These are phyloP conservation scores for Garra rufa DNA, from an alignment of 2,113 vertebrate genomes.

Conservation along the genomic window DNA sequence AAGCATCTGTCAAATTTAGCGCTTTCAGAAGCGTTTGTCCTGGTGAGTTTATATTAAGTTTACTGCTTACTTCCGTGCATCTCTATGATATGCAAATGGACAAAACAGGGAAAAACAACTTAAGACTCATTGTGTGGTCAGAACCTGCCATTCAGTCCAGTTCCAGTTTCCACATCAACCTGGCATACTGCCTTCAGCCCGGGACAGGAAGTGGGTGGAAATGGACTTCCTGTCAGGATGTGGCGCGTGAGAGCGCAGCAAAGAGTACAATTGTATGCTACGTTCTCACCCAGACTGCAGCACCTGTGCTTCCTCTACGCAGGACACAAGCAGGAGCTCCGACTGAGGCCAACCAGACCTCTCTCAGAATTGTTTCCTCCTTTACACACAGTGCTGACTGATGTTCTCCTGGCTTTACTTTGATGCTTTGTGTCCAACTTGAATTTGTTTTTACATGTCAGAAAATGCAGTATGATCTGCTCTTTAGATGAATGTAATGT, in stretches of 20 bases:
- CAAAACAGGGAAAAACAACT: constrained; percentile 14
- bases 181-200: constrained; percentile 34
- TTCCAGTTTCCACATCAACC: constrained; percentile 40
- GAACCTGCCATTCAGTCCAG: constrained; percentile 5
- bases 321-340: constrained; percentile 2
- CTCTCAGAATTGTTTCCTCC: constrained; percentile 26
- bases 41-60: background rate
- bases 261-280: constrained; percentile 50
- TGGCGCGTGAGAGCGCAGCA: constrained; percentile 55
- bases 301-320: constrained; percentile 54
- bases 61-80: background rate
- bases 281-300: constrained; percentile 46
- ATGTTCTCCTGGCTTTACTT: constrained; percentile 4
- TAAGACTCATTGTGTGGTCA: constrained; percentile 21
- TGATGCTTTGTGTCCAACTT: constrained; percentile 11
- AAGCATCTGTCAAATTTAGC: background rate
- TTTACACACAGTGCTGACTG: constrained; percentile 22
- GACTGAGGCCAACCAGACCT: constrained; percentile 11
- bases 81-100: constrained; percentile 11
- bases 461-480: background rate
- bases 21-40: background rate
- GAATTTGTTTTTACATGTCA: constrained; percentile 10
- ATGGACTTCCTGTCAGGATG: constrained; percentile 60
- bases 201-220: constrained; percentile 51
- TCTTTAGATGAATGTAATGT: background rate